Conservation (phyloP, 2,888 invertebrate species). For the Xestia xanthographa region DNA sequence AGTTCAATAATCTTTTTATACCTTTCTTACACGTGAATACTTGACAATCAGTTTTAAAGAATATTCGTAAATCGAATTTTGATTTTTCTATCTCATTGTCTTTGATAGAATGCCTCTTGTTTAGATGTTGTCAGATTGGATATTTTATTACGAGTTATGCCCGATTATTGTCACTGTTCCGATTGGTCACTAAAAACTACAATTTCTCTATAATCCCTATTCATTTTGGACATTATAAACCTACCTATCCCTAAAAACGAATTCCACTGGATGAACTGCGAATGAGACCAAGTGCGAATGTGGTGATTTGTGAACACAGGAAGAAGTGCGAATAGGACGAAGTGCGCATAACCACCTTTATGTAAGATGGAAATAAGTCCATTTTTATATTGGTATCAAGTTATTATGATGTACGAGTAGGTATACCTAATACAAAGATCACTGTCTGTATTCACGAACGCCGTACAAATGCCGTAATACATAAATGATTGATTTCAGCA, state of each 20-base stretch:
- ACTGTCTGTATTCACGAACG: background rate
- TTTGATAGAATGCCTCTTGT: background rate
- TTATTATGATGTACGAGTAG: too few species aligned
- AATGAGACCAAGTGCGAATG: too few species aligned
- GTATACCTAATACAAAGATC: background rate
- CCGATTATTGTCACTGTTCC: too few species aligned
- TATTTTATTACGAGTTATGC: too few species aligned
- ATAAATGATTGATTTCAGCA: background rate
- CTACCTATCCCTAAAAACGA: too few species aligned
- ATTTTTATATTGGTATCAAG: background rate
- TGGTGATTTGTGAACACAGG: too few species aligned
- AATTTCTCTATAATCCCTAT: too few species aligned
- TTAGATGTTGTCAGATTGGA: background rate
- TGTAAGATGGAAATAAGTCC: background rate
- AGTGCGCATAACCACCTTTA: background rate
- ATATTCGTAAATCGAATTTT: background rate
- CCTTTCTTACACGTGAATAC: background rate
- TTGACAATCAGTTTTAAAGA: background rate
- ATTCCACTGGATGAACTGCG: too few species aligned
- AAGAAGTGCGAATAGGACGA: too few species aligned
- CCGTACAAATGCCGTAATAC: slow-evolving; percentile 7
- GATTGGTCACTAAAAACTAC: too few species aligned
- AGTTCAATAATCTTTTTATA: background rate
- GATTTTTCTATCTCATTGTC: background rate
- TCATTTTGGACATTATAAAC: too few species aligned